phyloP scores from a whole-genome alignment of 2,888 invertebrate species.

The Vesta saturnalis region DNA sequence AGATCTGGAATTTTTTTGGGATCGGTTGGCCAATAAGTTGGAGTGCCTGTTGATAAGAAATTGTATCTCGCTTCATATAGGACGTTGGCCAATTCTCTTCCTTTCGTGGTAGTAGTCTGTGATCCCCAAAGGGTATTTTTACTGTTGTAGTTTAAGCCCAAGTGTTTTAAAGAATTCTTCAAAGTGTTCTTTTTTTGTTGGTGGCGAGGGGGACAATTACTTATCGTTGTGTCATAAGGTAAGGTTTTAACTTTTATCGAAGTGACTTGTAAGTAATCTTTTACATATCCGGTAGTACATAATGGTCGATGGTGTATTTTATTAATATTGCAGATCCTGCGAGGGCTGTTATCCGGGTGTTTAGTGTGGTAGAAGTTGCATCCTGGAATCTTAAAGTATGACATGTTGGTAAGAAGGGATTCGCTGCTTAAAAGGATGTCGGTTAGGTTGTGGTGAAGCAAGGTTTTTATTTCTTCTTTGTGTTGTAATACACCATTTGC shows the following conservation, averaged over 20 bases:
- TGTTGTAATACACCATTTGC: background rate
- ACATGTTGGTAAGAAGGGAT: background rate
- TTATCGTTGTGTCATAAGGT: background rate
- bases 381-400: background rate
- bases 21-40: too few relatives aligned
- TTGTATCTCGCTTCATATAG: too few relatives aligned
- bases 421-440: background rate
- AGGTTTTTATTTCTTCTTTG: background rate
- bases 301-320: background rate
- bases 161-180: too few relatives aligned
- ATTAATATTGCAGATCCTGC: background rate
- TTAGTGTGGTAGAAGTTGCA: background rate
- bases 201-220: background rate
- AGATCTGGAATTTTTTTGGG: too few relatives aligned
- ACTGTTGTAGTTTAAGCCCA: too few relatives aligned
- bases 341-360: background rate
- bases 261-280: background rate
- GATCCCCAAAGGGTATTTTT: too few relatives aligned
- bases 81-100: too few relatives aligned
- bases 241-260: background rate
- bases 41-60: too few relatives aligned
- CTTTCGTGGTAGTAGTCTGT: too few relatives aligned
- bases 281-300: background rate
- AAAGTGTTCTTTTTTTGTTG: background rate
- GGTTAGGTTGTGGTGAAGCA: background rate